Percentiles rank a stretch among this genome's conserved stretches.
Evolutionary conservation across 2,113 vertebrate genomes (phyloP).

Genomic region (Megaleporinus macrocephalus): DNA sequence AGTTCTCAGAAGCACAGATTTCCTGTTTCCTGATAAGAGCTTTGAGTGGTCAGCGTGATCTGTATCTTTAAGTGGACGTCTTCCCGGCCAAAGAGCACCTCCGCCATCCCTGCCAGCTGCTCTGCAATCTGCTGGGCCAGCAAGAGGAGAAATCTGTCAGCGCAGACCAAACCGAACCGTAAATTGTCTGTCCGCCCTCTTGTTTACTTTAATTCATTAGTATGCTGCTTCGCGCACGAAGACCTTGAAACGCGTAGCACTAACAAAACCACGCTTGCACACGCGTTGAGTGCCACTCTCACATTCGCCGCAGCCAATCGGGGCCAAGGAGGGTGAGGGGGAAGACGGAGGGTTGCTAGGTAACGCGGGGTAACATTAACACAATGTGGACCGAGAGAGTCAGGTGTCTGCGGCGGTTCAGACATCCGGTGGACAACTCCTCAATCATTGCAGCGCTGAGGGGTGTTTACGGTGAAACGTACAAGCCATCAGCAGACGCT

Average conservation of each 20-base stretch:
- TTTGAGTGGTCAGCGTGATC: conserved; percentile 1
- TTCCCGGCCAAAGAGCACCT: conserved; percentile 22
- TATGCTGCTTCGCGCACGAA: conserved; percentile 51
- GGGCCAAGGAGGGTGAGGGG: conserved; percentile 55
- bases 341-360: conserved; percentile 67
- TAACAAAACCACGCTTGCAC: conserved; percentile 37
- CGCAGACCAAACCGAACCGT: conserved; percentile 44
- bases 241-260: conserved; percentile 64
- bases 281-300: conserved; percentile 62
- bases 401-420: conserved; percentile 61
- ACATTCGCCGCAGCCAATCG: conserved; percentile 62
- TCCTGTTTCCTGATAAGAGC: background rate
- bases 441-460: conserved; percentile 44
- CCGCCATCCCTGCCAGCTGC: conserved; percentile 31
- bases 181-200: conserved; percentile 66
- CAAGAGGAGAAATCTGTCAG: conserved; percentile 51
- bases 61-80: conserved; percentile 14
- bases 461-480: background rate
- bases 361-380: conserved; percentile 73
- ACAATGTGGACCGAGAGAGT: conserved; percentile 69
- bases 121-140: conserved; percentile 41
- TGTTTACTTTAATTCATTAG: conserved; percentile 67
- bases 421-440: conserved; percentile 58
- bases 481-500: background rate
- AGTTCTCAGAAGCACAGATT: too few species aligned